A percentile compares a stretch with the other conserved stretches of the same genome.
phyloP scores from a whole-genome alignment of 2,113 vertebrate genomes.

The Ceratotherium simum region DNA sequence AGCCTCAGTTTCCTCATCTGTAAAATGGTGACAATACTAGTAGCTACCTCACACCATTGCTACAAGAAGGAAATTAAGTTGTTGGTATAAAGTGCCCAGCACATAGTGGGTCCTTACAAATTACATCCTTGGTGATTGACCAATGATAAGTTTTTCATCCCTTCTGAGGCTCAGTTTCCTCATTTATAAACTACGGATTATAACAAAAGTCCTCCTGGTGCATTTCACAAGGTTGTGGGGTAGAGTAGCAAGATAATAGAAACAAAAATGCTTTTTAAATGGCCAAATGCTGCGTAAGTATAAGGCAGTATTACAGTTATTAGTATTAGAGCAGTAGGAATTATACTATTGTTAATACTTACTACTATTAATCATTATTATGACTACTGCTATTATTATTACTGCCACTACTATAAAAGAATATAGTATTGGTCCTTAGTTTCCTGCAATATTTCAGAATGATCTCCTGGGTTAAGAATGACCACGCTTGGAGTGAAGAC shows the following conservation, averaged over 20 bases:
- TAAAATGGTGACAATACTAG: neutral
- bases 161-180: neutral
- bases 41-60: too few species aligned
- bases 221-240: neutral
- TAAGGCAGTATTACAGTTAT: neutral
- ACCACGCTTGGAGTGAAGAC: neutral
- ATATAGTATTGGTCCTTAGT: neutral
- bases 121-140: neutral
- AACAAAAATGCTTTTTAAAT: conserved; percentile 40
- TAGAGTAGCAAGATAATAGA: neutral
- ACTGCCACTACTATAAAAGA: neutral
- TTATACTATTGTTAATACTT: conserved; percentile 46
- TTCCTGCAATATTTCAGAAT: neutral
- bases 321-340: neutral
- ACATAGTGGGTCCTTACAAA: neutral
- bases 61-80: neutral
- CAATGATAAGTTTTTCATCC: neutral
- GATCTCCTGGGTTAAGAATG: neutral
- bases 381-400: neutral
- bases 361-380: conserved; percentile 50
- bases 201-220: neutral
- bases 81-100: too few species aligned
- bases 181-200: neutral
- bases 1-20: neutral
- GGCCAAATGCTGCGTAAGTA: neutral